A percentile compares a stretch with the other conserved stretches of the same genome.
Evolutionary conservation across 2,888 invertebrate species (phyloP).

Genomic region (Luffia ferchaultella): DNA sequence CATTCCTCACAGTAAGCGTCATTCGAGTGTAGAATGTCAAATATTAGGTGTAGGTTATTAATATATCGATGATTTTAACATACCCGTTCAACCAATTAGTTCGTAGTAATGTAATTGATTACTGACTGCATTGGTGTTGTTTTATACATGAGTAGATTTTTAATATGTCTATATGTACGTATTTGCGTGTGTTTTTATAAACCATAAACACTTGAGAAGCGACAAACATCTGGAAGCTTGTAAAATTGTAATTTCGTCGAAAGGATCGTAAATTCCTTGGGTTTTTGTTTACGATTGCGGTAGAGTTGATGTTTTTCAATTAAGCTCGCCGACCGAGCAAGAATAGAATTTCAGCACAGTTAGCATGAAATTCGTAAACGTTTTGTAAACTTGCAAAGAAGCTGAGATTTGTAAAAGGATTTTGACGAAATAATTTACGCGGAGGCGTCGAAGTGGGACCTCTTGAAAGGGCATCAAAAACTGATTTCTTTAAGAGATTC

Average conservation of each 20-base stretch:
- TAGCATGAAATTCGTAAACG: neutral
- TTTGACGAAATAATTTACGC: neutral
- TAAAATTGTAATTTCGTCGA: slow-evolving; percentile 58
- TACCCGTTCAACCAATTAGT: too few species aligned
- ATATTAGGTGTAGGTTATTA: too few species aligned
- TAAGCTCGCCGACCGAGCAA: neutral
- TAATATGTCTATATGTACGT: too few species aligned
- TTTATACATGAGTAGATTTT: too few species aligned
- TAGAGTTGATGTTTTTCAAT: slow-evolving; percentile 32
- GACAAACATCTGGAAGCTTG: slow-evolving; percentile 41
- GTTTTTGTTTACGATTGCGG: slow-evolving; percentile 51
- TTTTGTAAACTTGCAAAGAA: neutral
- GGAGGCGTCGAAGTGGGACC: neutral
- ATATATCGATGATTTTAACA: too few species aligned
- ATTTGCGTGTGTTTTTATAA: too few species aligned
- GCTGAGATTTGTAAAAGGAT: neutral
- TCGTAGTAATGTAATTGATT: too few species aligned
- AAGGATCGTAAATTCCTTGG: slow-evolving; percentile 52
- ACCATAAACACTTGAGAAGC: slow-evolving; percentile 19
- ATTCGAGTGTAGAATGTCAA: too few species aligned
- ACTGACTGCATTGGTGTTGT: too few species aligned
- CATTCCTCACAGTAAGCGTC: too few species aligned
- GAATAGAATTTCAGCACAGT: neutral
- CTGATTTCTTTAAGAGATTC: neutral
- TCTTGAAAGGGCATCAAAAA: neutral